Evolutionary conservation across 1,140 invertebrate species (phyloP).

Genomic region (Pollicipes pollicipes): DNA sequence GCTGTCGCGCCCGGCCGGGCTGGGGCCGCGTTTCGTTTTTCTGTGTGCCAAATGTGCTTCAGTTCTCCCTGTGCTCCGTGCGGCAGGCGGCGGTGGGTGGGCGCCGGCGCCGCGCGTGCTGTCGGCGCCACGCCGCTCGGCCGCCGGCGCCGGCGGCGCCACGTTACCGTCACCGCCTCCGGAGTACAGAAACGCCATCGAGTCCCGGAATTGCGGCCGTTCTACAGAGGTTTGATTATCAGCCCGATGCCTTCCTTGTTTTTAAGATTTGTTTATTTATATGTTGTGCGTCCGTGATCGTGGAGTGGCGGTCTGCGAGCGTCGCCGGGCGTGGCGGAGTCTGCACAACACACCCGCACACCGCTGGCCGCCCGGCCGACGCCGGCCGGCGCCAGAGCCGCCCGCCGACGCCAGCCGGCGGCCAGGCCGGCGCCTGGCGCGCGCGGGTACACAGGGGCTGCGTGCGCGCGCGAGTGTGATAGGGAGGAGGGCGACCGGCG

Average conservation of each 20-base stretch:
- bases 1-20: too few relatives aligned
- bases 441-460: too few relatives aligned
- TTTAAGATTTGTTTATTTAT: slow-evolving; percentile 2
- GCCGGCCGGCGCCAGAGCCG: too few relatives aligned
- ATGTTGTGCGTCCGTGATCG: background rate
- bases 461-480: background rate
- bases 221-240: too few relatives aligned
- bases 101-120: too few relatives aligned
- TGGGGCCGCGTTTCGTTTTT: background rate
- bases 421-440: too few relatives aligned
- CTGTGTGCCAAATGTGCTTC: slow-evolving; percentile 1
- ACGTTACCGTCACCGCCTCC: too few relatives aligned
- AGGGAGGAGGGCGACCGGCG: background rate
- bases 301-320: background rate
- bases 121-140: too few relatives aligned
- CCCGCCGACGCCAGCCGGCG: too few relatives aligned
- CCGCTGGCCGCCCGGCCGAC: background rate
- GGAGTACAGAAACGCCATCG: too few relatives aligned
- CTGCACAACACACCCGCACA: background rate
- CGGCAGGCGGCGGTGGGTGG: background rate
- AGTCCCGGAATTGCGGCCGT: too few relatives aligned
- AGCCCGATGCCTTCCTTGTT: background rate
- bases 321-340: background rate
- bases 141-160: too few relatives aligned
- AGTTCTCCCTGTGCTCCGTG: background rate